Percentiles rank a stretch among this genome's conserved stretches.
Evolutionary conservation across 1,140 invertebrate species (phyloP).

Genomic region (Brachionus sp.): DNA sequence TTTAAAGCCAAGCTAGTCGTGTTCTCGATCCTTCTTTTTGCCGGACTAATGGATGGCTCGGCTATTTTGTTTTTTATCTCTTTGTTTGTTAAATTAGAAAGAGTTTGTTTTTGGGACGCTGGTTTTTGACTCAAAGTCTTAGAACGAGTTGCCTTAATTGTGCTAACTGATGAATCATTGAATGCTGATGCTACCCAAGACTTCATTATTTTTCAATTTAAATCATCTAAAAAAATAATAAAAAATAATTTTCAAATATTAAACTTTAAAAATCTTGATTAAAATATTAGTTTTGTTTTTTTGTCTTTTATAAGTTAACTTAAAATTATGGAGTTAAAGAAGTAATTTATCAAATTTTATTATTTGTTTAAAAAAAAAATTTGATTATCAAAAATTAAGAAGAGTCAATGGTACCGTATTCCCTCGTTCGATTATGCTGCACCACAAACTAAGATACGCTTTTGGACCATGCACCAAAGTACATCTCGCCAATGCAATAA

Average conservation of each 20-base stretch:
- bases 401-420: no score
- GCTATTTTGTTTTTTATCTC: neutral
- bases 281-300: no score
- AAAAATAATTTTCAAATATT: neutral
- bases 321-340: no score
- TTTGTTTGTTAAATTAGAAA: constrained; percentile 13
- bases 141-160: neutral
- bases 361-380: no score
- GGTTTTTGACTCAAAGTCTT: neutral
- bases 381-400: no score
- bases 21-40: neutral
- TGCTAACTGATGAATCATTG: neutral
- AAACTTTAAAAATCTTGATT: neutral
- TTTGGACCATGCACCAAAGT: no score
- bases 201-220: constrained; percentile 7
- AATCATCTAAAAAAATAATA: neutral
- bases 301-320: no score
- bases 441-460: no score
- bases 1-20: neutral
- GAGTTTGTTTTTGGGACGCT: neutral
- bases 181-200: constrained; percentile 44
- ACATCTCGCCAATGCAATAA: no score
- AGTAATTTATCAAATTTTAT: no score
- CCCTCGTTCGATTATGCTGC: no score
- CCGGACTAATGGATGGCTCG: neutral